Evolutionary conservation across 2,113 vertebrate species (phyloP), one percentile per base, ranked within the genome.

Genomic region (Laticauda colubrina): DNA sequence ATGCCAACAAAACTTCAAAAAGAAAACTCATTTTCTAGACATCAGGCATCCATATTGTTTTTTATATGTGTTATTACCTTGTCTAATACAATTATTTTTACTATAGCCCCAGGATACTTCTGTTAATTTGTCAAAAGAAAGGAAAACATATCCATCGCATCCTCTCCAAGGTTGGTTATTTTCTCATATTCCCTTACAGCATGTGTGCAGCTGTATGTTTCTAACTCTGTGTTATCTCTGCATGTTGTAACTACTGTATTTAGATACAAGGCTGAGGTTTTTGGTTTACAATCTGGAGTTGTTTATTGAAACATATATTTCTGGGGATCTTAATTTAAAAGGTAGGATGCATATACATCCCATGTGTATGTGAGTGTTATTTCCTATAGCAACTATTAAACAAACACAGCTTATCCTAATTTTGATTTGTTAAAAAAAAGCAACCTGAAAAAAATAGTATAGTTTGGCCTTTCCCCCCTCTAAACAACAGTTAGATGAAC

Each of bases 21-120:
- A 5, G 6, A 92, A 95, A 95, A 89, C 8, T 94, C 81, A 91
- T 51, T 96, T 95, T 94, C 59, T 14, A 88, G 87, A 94, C 93
- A 59, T 87, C 69, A 94, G 39, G 54, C 64, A n/a, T 8, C 26
- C 88, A 26, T 48, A 92, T 90, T 94, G 45, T 87, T 92, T 90
- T 51, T 59, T 89, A 75, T 90, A 69, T 48, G 12, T 29, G 0
- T 59, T 90, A 91, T 53, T 87, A 61, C 90, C 59, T 53, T 89
- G 12, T n/a, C 0, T 87, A 87, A 91, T 89, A 87, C 91, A 93
- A 92, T 90, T 91, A 90, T 90, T 93, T 96, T 95, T 54, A 90
- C 11, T 69, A 69, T 1, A 69, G 24, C 88, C 29, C 51, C 48
- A 7, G 26, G 93, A 96, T 39, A 91, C 91, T 57, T 90, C 48